A percentile compares a stretch with the other conserved stretches of the same genome.
Evolutionary conservation across 2,113 vertebrate genomes (phyloP).

Genomic region (Fregetta grallaria): DNA sequence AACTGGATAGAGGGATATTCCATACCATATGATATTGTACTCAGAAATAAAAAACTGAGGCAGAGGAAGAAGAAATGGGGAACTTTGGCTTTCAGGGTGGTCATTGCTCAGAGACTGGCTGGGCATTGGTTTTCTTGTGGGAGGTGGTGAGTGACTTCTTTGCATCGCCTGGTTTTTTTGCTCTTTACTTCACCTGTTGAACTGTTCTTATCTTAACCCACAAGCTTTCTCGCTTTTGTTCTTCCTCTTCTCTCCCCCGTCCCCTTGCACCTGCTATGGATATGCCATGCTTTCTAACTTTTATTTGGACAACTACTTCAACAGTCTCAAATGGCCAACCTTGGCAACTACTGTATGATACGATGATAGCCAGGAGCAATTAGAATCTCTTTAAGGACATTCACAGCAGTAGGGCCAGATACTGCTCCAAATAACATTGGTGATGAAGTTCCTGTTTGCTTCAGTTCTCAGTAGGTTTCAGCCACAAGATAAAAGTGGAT

Average conservation of each 20-base stretch:
- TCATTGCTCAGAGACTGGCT: neutral
- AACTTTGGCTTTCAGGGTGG: neutral
- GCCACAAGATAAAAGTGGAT: neutral
- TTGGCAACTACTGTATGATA: neutral
- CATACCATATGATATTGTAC: too few relatives aligned
- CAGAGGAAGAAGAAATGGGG: neutral
- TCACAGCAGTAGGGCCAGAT: neutral
- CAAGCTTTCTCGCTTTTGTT: neutral
- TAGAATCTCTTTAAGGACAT: neutral
- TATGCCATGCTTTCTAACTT: neutral
- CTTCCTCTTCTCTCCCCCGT: neutral
- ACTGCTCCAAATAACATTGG: neutral
- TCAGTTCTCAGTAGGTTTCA: neutral
- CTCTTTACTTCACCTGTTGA: neutral
- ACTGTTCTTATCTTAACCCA: neutral
- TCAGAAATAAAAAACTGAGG: neutral
- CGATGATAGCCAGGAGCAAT: neutral
- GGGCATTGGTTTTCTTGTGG: neutral
- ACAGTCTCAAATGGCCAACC: neutral
- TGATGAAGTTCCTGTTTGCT: neutral
- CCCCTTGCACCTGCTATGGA: neutral
- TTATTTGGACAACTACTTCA: neutral
- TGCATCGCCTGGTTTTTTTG: rapidly evolving
- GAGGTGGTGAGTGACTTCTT: neutral
- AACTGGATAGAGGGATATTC: neutral